Base-by-base conservation (phyloP, 2,888 invertebrate genomes). In the Drosophila anomalata region DNA sequence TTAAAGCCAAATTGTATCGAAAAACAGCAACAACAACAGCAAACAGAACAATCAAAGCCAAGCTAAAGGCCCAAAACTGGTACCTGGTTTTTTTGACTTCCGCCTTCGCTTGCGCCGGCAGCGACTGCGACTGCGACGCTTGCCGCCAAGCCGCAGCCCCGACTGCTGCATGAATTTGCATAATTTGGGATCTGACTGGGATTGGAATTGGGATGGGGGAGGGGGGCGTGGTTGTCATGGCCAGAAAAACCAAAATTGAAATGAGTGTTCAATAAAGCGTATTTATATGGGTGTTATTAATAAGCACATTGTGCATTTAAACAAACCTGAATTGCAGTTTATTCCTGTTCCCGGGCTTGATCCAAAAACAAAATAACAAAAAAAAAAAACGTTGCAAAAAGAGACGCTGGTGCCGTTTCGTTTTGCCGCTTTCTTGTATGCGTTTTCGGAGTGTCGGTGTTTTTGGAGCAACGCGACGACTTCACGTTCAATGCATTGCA, bases 291-390 rank as follows among this genome's bases (percentile, higher is more conserved):
- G 42, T 46, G 22, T 55, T 50, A 39, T 58, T 55, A 75, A 69
- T 59, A 69, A 79, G 74, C 78, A 71, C 67, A 72, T 68, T 71
- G 73, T 73, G 69, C 61, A 66, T 39, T 71, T 68, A 78, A 78
- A 83, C 83, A 87, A 83, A 83, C 83, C 83, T 83, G 83, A 78
- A 87, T 80, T 78, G 70, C 71, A 83, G 63, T 77, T 74, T 72
- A 68, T 78, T 80, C 74, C 74, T 74, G 73, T 48, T 42, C 42
- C 42, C 53, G 44, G 31, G 72, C 72, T 76, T 72, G 72, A 70
- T 82, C 61, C 67, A 50, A 68, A 77, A 67, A 63, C 17, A 75
- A 70, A 69, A 57, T 65, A n/a, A 52, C 26, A 29, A 29, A 7
- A 52, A 33, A 57, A 56, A 36, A 36, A 36, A 36, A 36, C 36